Evolutionary conservation across 2,888 invertebrate species (phyloP).

Genomic region (Salticus scenicus): DNA sequence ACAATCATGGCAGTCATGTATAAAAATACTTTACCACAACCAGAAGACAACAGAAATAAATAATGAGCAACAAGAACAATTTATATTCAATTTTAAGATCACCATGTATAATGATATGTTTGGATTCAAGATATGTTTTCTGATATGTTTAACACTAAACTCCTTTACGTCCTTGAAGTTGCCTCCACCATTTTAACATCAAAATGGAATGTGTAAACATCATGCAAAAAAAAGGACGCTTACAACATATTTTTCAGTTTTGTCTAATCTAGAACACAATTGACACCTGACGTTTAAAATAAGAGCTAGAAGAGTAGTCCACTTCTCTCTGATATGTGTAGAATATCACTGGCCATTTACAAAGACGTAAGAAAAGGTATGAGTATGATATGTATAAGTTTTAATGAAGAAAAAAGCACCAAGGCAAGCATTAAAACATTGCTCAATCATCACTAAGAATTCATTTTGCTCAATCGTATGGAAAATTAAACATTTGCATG

Average conservation of each 20-base stretch:
- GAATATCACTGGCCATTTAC: slow-evolving; percentile 59
- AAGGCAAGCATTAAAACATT: not conserved
- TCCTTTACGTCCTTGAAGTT: slow-evolving; percentile 28
- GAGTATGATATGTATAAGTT: not conserved
- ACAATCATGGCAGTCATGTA: slow-evolving; percentile 64
- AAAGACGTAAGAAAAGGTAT: slow-evolving; percentile 61
- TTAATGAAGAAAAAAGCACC: not conserved
- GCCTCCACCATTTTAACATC: slow-evolving; percentile 28
- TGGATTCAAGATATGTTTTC: slow-evolving; percentile 57
- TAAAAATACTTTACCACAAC: slow-evolving; percentile 69
- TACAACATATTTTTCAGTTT: slow-evolving; percentile 37
- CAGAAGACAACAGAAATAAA: slow-evolving; percentile 67
- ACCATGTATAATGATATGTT: slow-evolving; percentile 53
- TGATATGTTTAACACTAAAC: slow-evolving; percentile 55
- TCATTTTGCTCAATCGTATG: too few relatives aligned
- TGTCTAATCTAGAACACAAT: slow-evolving; percentile 54
- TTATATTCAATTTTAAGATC: slow-evolving; percentile 64
- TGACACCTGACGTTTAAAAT: slow-evolving; percentile 51
- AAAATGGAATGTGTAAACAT: slow-evolving; percentile 48
- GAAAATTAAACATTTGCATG: too few relatives aligned
- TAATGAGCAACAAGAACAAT: slow-evolving; percentile 69
- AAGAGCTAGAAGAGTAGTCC: slow-evolving; percentile 52
- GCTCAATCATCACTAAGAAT: too few relatives aligned
- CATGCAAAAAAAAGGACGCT: slow-evolving; percentile 57
- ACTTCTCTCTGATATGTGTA: slow-evolving; percentile 64